Base-by-base conservation (phyloP, 2,888 invertebrate genomes). In the Drosophila planitibia region DNA sequence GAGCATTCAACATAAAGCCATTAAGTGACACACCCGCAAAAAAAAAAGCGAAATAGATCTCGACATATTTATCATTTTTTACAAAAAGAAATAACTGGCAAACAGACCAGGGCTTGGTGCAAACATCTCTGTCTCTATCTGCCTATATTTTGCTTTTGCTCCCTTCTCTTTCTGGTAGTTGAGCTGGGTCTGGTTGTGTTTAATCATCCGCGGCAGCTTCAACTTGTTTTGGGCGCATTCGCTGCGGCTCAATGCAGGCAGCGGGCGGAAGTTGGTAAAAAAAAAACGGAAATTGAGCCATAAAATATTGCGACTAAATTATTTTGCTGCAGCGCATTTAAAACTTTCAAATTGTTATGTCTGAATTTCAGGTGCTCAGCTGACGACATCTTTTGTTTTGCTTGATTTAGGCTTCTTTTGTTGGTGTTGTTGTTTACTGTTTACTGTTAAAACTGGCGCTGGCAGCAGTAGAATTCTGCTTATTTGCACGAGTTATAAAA, bases 261-360 rank as follows among this genome's bases (percentile, higher is more conserved):
- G 54, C 44, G 82, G 64, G 68, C 90, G 85, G 90, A 90, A 90
- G 89, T 90, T 70, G 82, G 51, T 53, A 90, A 87, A 90, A 90
- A 84, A 28, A 28, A 28, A 89, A 52, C 85, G 90, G 85, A 85
- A 85, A 85, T 85, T 89, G 86, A 90, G 89, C 86, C 84, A 89
- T 90, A 86, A 85, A 86, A 81, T 64, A 66, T 70, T 60, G 78
- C 68, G 82, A 74, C 64, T 73, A 82, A 82, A 66, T 79, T 73
- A 73, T 81, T 81, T 60, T 64, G 58, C 67, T 62, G 61, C 51
- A 81, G 66, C 16, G 66, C 53, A 58, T 54, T 61, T 44, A 30
- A 74, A 74, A 67, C 65, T 69, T 74, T 79, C 61, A 65, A 78
- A 53, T 53, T 64, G 44, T 62, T 49, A 37, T 22, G 51, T 19